Percentiles rank a stretch among this genome's conserved stretches.
Evolutionary conservation across 1,140 invertebrate genomes (phyloP).

Genomic region (Ectropis grisescens): DNA sequence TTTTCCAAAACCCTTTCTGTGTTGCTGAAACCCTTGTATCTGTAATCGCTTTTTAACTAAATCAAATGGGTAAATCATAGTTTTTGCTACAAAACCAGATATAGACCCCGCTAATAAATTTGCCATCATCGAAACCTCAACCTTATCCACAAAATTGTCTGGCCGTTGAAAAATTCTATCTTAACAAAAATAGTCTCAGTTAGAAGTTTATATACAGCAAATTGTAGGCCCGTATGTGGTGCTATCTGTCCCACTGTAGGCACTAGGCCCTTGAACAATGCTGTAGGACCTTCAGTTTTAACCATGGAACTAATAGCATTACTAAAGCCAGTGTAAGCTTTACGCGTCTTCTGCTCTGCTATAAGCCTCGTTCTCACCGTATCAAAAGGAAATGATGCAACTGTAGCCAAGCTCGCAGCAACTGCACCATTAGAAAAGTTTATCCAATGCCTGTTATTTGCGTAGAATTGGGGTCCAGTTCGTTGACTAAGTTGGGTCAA

Average conservation of each 20-base stretch:
- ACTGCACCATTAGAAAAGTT: constrained; percentile 85
- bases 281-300: constrained; percentile 76
- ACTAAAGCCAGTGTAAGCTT: constrained; percentile 80
- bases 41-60: constrained; percentile 88
- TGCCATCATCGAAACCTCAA: constrained; percentile 49
- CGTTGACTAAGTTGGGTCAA: constrained; percentile 54
- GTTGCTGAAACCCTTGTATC: constrained; percentile 88
- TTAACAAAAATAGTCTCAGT: constrained; percentile 43
- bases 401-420: constrained; percentile 84
- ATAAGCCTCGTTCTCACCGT: constrained; percentile 94
- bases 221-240: constrained; percentile 90
- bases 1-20: constrained; percentile 79
- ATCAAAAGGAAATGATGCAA: constrained; percentile 91
- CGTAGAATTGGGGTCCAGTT: constrained; percentile 44
- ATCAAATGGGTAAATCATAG: constrained; percentile 88
- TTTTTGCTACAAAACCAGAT: constrained; percentile 84
- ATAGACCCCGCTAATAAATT: constrained; percentile 79
- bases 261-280: constrained; percentile 85
- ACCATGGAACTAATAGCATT: constrained; percentile 77
- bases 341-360: constrained; percentile 86
- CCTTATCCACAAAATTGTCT: constrained; percentile 10
- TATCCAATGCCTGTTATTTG: constrained; percentile 67
- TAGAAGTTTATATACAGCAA: constrained; percentile 82
- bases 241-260: constrained; percentile 90
- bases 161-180: constrained; percentile 37